Base-by-base conservation (phyloP, 2,888 invertebrate species). In the Chloroclysta siterata region DNA sequence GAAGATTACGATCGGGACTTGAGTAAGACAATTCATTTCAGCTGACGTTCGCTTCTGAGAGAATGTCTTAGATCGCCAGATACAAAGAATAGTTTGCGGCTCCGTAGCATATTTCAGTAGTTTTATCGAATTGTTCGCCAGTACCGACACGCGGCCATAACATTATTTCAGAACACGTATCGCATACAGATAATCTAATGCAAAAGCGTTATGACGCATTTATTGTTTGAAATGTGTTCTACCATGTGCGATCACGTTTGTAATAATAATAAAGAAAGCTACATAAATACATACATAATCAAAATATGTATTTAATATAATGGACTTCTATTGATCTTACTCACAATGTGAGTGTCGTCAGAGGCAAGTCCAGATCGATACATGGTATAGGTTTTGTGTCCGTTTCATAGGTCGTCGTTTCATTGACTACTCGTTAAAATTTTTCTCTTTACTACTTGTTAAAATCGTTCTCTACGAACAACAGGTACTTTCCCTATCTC, bases 91-190 rank as follows among this genome's bases (percentile, higher is more conserved):
- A 68, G 71, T 72, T 71, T 67, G 74, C 71, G 69, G 64, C 69
- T 73, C 62, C 58, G 73, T 72, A 70, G 76, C 73, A 81, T 83
- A 82, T 84, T 87, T 83, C 77, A 83, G 80, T 79, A 79, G 78
- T 86, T 84, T 83, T 78, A 82, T 80, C 75, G 79, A 72, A 81
- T 77, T 76, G 80, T 80, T 81, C 77, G 72, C 71, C 58, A 65
- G 75, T 73, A 74, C 72, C 73, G 78, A 77, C 80, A 77, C 72
- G 70, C 72, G 68, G 82, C 83, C 74, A 85, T 88, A 83, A 88
- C 82, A 90, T 91, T 90, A 90, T 92, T 90, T 87, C 90, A 84
- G 85, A 74, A 85, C 90, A 91, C 90, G 90, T 89, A 89, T 89
- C 85, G 78, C 81, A 72, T 79, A 78, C 81, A 84, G 86, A 89